phyloP scores from a whole-genome alignment of 2,113 vertebrate genomes.

The Mirounga angustirostris region DNA sequence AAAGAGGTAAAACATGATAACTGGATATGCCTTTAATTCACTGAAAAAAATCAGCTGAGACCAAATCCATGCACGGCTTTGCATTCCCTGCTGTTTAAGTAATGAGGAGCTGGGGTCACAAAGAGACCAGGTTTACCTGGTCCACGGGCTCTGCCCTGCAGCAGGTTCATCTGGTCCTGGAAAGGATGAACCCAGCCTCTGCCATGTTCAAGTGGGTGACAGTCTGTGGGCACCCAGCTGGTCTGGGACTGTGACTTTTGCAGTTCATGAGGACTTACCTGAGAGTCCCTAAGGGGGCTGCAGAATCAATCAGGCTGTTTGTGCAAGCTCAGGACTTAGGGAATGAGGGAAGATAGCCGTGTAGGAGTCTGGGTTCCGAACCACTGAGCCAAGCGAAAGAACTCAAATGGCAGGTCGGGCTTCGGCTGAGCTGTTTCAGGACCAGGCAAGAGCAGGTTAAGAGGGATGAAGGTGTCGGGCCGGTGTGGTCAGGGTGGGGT shows the following conservation, averaged over 20 bases:
- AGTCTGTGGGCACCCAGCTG: background rate
- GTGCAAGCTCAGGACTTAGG: background rate
- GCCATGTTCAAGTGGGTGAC: background rate
- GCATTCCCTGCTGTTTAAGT: background rate
- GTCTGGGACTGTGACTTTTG: too few species aligned
- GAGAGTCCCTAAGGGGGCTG: background rate
- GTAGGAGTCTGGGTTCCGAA: background rate
- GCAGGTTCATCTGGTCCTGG: background rate
- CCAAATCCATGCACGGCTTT: background rate
- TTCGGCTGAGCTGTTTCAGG: background rate
- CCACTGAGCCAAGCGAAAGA: background rate
- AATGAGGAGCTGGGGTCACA: too few species aligned
- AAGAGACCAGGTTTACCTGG: background rate
- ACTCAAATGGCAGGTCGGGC: background rate
- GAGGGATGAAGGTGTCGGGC: background rate
- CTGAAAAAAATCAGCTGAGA: background rate
- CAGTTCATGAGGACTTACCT: background rate
- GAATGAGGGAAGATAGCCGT: background rate
- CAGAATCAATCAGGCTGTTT: background rate
- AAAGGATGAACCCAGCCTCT: background rate
- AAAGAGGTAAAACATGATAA: background rate
- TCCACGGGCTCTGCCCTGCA: rapidly evolving
- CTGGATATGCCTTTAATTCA: background rate
- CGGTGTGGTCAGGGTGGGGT: background rate
- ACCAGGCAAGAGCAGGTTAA: background rate